Evolutionary conservation across 2,888 invertebrate species (phyloP).

Genomic region (Acholoe squamosa): DNA sequence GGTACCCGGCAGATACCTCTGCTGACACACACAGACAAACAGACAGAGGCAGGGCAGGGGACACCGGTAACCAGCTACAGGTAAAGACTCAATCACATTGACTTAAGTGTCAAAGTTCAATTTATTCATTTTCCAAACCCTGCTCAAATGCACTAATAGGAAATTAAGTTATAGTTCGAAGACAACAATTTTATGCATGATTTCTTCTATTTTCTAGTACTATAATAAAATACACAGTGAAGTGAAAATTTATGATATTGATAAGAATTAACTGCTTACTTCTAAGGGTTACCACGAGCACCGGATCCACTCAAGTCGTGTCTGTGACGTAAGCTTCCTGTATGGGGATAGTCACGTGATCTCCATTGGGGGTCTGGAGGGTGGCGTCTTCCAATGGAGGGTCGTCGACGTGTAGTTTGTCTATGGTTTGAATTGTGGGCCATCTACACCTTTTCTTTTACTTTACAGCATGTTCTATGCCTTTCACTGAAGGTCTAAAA

Average conservation of each 20-base stretch:
- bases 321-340: constrained; percentile 90
- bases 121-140: too few relatives aligned
- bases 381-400: constrained; percentile 93
- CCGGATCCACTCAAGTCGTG: constrained; percentile 92
- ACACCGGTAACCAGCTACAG: neutral
- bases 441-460: too few relatives aligned
- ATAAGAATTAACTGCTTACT: too few relatives aligned
- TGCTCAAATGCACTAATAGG: too few relatives aligned
- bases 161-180: too few relatives aligned
- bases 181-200: neutral
- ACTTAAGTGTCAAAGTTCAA: too few relatives aligned
- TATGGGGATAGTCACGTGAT: constrained; percentile 93
- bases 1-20: constrained; percentile 89
- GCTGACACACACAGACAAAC: constrained; percentile 82
- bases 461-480: too few relatives aligned
- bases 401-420: constrained; percentile 70
- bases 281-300: constrained; percentile 90
- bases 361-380: constrained; percentile 93
- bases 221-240: neutral
- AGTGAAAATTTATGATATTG: too few relatives aligned
- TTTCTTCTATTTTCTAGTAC: neutral
- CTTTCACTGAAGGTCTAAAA: too few relatives aligned
- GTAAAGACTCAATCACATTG: too few relatives aligned
- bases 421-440: too few relatives aligned
- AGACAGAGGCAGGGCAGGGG: constrained; percentile 86